Conservation (phyloP, 2,888 invertebrate genomes). For the Serrognathus titanus region DNA sequence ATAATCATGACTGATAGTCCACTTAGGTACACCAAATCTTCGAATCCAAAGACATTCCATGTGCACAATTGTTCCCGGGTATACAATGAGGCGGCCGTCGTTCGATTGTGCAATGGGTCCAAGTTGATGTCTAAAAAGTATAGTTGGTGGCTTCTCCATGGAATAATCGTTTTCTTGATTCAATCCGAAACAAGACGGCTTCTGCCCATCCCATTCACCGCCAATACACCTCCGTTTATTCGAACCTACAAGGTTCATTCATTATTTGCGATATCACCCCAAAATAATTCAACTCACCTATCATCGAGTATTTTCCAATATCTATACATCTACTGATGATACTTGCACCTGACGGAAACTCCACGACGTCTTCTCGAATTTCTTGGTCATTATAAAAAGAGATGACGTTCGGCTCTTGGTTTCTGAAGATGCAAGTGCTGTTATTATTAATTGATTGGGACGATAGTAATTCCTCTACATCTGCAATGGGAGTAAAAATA, state of each 20-base stretch:
- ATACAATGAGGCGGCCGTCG: conserved; percentile 79
- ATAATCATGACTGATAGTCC: conserved; percentile 70
- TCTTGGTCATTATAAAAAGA: conserved; percentile 78
- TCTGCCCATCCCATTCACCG: conserved; percentile 77
- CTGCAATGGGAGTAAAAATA: conserved; percentile 25
- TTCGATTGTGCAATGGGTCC: conserved; percentile 86
- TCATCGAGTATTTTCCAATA: conserved; percentile 81
- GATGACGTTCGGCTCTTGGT: conserved; percentile 75
- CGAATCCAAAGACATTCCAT: conserved; percentile 89
- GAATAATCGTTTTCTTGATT: conserved; percentile 86
- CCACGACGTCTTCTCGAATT: conserved; percentile 70
- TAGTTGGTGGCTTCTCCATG: conserved; percentile 82
- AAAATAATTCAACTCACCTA: conserved; percentile 37
- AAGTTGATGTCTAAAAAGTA: conserved; percentile 74
- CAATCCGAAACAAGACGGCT: conserved; percentile 74
- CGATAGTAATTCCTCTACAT: conserved; percentile 39
- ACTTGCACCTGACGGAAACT: conserved; percentile 69
- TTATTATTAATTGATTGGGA: conserved; percentile 33
- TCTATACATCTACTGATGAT: conserved; percentile 69
- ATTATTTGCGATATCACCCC: conserved; percentile 25
- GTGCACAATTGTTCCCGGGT: conserved; percentile 80
- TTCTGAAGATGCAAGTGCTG: conserved; percentile 71
- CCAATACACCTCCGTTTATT: conserved; percentile 69
- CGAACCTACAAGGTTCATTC: conserved; percentile 59
- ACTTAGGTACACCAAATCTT: conserved; percentile 80